Percentiles rank a stretch among this genome's conserved stretches.
These are phyloP conservation scores for Girardia tigrina DNA, from an alignment of 2,888 invertebrate species.

Conservation along the genomic window DNA sequence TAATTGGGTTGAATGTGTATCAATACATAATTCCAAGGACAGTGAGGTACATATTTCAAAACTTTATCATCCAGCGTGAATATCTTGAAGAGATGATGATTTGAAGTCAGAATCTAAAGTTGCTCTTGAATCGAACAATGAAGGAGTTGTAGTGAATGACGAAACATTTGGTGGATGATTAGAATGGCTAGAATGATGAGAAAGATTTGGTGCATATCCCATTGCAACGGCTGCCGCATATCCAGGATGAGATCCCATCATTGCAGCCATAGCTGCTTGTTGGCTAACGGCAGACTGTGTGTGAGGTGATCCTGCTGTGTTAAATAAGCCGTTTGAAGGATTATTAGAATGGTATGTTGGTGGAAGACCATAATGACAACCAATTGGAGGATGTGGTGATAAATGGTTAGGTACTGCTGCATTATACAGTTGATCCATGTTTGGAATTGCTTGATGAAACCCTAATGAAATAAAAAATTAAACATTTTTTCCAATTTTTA, in stretches of 20 bases:
- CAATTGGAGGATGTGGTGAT: constrained; percentile 6
- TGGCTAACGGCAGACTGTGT: constrained; percentile 1
- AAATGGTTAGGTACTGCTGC: not conserved
- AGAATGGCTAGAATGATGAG: constrained; percentile 15
- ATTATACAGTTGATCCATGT: constrained; percentile 14
- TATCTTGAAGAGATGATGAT: constrained; percentile 30
- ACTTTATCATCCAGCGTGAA: constrained; percentile 29
- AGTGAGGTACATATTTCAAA: not conserved
- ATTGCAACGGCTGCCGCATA: not conserved
- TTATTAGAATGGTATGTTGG: not conserved
- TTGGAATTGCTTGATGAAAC: not conserved
- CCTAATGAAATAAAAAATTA: too few relatives aligned
- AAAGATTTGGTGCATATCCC: constrained; percentile 3
- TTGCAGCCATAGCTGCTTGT: constrained; percentile 10
- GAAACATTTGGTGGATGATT: not conserved
- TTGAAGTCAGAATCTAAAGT: constrained; percentile 5
- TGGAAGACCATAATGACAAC: constrained; percentile 23
- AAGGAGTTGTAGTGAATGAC: not conserved
- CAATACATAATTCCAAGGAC: constrained; percentile 15
- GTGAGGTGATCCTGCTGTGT: not conserved
- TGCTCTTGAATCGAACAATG: constrained; percentile 4
- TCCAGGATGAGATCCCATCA: constrained; percentile 9
- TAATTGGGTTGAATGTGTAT: not conserved
- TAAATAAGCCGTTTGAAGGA: not conserved
- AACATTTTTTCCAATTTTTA: too few relatives aligned